A percentile compares a stretch with the other conserved stretches of the same genome.
These are phyloP conservation scores for Diogma glabrata DNA, from an alignment of 2,888 invertebrate species.

Conservation along the genomic window DNA sequence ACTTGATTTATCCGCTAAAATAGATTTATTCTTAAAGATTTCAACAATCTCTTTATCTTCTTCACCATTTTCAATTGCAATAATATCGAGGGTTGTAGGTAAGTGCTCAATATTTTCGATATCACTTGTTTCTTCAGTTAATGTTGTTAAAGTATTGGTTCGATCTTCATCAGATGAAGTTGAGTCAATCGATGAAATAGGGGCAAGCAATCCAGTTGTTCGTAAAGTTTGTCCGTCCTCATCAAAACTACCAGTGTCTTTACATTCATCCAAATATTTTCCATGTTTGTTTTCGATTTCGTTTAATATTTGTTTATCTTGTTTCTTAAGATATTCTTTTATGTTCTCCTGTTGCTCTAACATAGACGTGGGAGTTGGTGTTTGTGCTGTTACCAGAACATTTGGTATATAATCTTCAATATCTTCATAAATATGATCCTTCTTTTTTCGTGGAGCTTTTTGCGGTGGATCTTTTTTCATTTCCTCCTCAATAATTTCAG, in stretches of 20 bases:
- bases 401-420: constrained; percentile 33
- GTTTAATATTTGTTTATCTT: constrained; percentile 38
- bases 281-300: constrained; percentile 40
- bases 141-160: constrained; percentile 26
- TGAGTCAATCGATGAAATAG: constrained; percentile 36
- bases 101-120: constrained; percentile 20
- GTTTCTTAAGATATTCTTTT: constrained; percentile 29
- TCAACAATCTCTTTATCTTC: constrained; percentile 5
- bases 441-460: constrained; percentile 39
- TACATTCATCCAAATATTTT: constrained; percentile 28
- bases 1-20: constrained; percentile 22
- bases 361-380: not conserved
- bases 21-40: constrained; percentile 6
- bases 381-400: not conserved
- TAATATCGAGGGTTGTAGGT: constrained; percentile 3
- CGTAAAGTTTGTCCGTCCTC: constrained; percentile 21
- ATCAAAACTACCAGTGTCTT: constrained; percentile 33
- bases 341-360: not conserved
- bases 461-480: constrained; percentile 20
- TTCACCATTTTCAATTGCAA: constrained; percentile 2
- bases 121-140: constrained; percentile 33
- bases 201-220: constrained; percentile 24
- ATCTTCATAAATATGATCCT: constrained; percentile 52
- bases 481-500: constrained; percentile 30
- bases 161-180: constrained; percentile 35